phyloP scores from a whole-genome alignment of 2,113 vertebrate genomes.

The Salvelinus alpinus region DNA sequence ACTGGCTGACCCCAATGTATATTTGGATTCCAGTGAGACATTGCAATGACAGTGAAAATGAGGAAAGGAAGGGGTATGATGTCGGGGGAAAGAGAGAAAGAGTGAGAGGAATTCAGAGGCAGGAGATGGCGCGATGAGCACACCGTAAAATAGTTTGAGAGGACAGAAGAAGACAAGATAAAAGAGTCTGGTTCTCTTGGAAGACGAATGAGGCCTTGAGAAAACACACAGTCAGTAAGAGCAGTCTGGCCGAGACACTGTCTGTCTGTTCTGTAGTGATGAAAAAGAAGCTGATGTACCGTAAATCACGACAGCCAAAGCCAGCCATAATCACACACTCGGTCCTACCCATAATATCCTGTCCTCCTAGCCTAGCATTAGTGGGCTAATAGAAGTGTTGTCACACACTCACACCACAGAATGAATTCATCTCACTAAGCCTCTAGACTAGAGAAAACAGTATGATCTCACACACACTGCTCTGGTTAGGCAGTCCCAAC shows the following conservation, averaged over 20 bases:
- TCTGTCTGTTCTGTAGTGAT: not conserved
- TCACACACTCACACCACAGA: slow-evolving; percentile 36
- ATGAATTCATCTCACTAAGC: slow-evolving; percentile 31
- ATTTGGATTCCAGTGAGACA: not conserved
- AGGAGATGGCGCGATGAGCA: not conserved
- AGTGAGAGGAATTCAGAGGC: not conserved
- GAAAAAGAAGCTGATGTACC: not conserved
- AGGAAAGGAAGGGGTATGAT: not conserved
- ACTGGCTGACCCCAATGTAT: not conserved
- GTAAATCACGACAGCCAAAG: not conserved
- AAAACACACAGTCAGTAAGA: slow-evolving; percentile 21
- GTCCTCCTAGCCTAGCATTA: not conserved
- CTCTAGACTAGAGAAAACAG: slow-evolving; percentile 27
- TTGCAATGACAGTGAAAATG: not conserved
- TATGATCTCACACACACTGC: slow-evolving; percentile 22
- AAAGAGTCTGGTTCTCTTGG: not conserved
- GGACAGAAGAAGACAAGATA: not conserved
- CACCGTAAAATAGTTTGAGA: not conserved
- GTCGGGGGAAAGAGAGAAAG: not conserved
- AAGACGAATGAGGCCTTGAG: not conserved
- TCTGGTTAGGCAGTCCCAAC: slow-evolving; percentile 36
- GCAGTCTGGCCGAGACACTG: not conserved
- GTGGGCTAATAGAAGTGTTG: slow-evolving; percentile 13
- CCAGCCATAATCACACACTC: not conserved
- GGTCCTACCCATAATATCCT: slow-evolving; percentile 6